Conservation (phyloP, 2,797 vertebrate species). For the Botia kubotai region DNA sequence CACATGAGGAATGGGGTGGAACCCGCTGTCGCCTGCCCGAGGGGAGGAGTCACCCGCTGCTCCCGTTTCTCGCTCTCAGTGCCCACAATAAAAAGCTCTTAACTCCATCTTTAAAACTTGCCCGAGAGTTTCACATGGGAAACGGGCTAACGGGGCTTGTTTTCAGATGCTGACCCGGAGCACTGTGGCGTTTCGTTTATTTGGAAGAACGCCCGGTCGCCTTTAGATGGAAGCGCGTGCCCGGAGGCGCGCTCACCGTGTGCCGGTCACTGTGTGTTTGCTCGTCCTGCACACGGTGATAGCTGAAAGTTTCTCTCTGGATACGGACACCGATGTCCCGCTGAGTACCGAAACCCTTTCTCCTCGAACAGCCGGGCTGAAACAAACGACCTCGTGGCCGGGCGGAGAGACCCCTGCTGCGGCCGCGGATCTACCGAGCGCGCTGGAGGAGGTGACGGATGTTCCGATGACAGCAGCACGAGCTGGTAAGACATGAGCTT, state of each 20-base stretch:
- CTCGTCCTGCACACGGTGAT: constrained; percentile 66
- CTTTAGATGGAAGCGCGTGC: constrained; percentile 78
- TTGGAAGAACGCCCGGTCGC: constrained; percentile 67
- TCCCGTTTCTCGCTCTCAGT: constrained; percentile 63
- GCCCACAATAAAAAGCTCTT: constrained; percentile 65
- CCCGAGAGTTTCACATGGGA: constrained; percentile 52
- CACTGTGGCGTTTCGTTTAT: constrained; percentile 62
- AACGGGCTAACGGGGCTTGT: constrained; percentile 42
- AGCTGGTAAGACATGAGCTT: constrained; percentile 70
- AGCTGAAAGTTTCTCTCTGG: constrained; percentile 65
- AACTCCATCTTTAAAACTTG: constrained; percentile 44
- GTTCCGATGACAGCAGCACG: constrained; percentile 56
- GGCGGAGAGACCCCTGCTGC: constrained; percentile 23
- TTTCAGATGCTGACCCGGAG: constrained; percentile 76
- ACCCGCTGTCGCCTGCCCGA: constrained; percentile 54
- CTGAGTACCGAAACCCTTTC: constrained; percentile 56
- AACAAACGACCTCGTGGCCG: constrained; percentile 35
- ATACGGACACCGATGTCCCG: constrained; percentile 51
- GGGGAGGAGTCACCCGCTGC: constrained; percentile 74
- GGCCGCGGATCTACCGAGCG: constrained; percentile 55
- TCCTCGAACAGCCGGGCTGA: constrained; percentile 24
- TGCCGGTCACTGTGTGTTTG: constrained; percentile 70
- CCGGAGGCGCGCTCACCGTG: constrained; percentile 66
- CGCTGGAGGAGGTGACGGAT: constrained; percentile 59
- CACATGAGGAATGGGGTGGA: constrained; percentile 62